Percentiles rank a stretch among this genome's conserved stretches.
Conservation (phyloP, 2,888 invertebrate genomes). For the Tanytarsus gracilentus region DNA sequence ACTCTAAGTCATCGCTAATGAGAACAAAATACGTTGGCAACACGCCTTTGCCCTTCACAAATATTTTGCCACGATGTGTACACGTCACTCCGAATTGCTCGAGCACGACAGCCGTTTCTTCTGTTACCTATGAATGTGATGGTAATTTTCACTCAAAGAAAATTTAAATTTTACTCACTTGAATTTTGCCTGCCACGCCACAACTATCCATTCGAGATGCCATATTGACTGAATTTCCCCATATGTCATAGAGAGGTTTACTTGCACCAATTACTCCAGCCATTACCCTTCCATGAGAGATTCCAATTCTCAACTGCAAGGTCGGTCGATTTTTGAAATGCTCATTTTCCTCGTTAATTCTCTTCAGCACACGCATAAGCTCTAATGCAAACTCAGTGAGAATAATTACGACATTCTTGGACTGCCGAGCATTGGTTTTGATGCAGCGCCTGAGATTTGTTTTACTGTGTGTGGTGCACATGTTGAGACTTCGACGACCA, state of each 20-base stretch:
- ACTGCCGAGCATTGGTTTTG: slow-evolving; percentile 35
- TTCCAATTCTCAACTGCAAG: slow-evolving; percentile 48
- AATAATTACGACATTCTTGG: slow-evolving; percentile 46
- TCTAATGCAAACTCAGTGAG: slow-evolving; percentile 65
- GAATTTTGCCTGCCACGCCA: slow-evolving; percentile 69
- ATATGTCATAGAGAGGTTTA: slow-evolving; percentile 88
- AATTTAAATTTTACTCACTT: slow-evolving; percentile 44
- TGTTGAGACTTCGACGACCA: slow-evolving; percentile 43
- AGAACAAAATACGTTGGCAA: slow-evolving; percentile 66
- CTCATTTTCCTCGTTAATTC: slow-evolving; percentile 50
- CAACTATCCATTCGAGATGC: slow-evolving; percentile 94
- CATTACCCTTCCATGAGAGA: slow-evolving; percentile 82
- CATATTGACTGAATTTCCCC: slow-evolving; percentile 96
- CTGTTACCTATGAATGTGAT: slow-evolving; percentile 48
- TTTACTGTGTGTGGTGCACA: slow-evolving; percentile 33
- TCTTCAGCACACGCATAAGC: slow-evolving; percentile 57
- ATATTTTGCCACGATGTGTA: slow-evolving; percentile 57
- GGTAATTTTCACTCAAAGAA: background rate
- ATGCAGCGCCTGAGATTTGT: background rate
- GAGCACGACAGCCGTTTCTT: slow-evolving; percentile 60
- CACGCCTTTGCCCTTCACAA: slow-evolving; percentile 59
- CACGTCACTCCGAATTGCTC: slow-evolving; percentile 60
- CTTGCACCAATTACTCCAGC: slow-evolving; percentile 91
- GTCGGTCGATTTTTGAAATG: slow-evolving; percentile 47
- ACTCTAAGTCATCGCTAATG: slow-evolving; percentile 51